Base-by-base conservation (phyloP, 2,113 vertebrate genomes). In the Butorides virescens region DNA sequence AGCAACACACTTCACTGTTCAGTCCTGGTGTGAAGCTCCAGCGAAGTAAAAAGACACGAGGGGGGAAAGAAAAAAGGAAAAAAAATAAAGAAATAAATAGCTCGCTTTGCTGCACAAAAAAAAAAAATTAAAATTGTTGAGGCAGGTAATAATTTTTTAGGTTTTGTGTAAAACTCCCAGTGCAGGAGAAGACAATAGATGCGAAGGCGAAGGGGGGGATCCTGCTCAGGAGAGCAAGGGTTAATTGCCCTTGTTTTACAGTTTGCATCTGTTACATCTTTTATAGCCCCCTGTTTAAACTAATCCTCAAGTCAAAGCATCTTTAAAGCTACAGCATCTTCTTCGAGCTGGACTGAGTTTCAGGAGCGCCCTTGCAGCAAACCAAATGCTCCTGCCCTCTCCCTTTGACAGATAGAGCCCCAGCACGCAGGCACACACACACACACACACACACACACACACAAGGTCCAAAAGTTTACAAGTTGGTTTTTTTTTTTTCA, bases 241-340 rank as follows among this genome's bases (percentile, higher is more conserved):
- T 98, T 98, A 98, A 98, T 97, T 97, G 98, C 95, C 97, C 98
- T 97, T 98, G 97, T 98, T 98, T 98, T 98, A 98, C 97, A 98
- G 98, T 98, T 98, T 98, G 98, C 98, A 98, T 99, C 98, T 98
- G 98, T 98, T 98, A 98, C 98, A 98, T 98, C 98, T 98, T 98
- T 98, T 98, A 98, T 98, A 98, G 98, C 97, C 98, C 98, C 98
- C 98, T 97, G 98, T 98, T 98, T 98, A 98, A 98, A 98, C 98
- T 98, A 98, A 98, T 98, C 98, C 98, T 96, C 91, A 83, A 98
- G 97, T 97, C 98, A 84, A 94, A 96, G 97, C 95, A 95, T 96
- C 95, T 96, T 97, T 97, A 96, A 96, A 97, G 97, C 88, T 90
- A 96, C 92, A 97, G 93, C 98, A 96, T 98, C 97, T 97, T 98